Conservation (phyloP, 2,888 invertebrate species). For the Lepidonotus clava region DNA sequence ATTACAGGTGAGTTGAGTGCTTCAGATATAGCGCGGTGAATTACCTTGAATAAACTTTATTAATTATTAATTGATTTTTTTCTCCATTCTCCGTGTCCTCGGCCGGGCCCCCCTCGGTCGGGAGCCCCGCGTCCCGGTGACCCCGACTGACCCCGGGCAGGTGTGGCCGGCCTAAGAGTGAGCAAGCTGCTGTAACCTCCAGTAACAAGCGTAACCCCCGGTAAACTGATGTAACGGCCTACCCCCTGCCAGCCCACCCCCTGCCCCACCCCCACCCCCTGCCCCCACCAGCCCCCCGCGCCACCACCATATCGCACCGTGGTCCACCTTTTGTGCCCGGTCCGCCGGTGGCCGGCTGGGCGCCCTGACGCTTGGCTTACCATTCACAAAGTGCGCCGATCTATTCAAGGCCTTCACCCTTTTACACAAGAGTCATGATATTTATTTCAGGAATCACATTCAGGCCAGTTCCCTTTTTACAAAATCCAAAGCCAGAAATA, state of each 20-base stretch:
- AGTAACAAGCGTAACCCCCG: slow-evolving; percentile 51
- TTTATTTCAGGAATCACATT: neutral
- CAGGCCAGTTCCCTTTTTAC: neutral
- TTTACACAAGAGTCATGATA: neutral
- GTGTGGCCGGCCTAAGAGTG: slow-evolving; percentile 52
- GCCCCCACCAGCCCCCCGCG: neutral
- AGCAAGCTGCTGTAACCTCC: slow-evolving; percentile 50
- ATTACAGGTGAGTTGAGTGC: slow-evolving; percentile 15
- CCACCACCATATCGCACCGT: slow-evolving; percentile 1
- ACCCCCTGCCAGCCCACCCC: slow-evolving; percentile 32
- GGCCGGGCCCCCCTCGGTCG: neutral
- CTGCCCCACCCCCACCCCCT: neutral
- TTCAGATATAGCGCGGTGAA: neutral
- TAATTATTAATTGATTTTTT: slow-evolving; percentile 30
- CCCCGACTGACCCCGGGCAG: slow-evolving; percentile 37
- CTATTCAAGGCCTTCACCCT: neutral
- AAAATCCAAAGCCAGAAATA: neutral
- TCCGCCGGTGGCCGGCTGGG: slow-evolving; percentile 29
- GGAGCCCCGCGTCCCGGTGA: slow-evolving; percentile 37
- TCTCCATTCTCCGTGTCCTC: too few relatives aligned
- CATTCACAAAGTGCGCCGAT: slow-evolving; percentile 25
- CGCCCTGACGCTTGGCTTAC: neutral
- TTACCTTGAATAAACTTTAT: slow-evolving; percentile 13
- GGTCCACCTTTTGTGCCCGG: slow-evolving; percentile 30
- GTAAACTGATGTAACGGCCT: slow-evolving; percentile 54